Base-by-base conservation (phyloP, 2,797 vertebrate species). In the Spinibarbus caldwelli region DNA sequence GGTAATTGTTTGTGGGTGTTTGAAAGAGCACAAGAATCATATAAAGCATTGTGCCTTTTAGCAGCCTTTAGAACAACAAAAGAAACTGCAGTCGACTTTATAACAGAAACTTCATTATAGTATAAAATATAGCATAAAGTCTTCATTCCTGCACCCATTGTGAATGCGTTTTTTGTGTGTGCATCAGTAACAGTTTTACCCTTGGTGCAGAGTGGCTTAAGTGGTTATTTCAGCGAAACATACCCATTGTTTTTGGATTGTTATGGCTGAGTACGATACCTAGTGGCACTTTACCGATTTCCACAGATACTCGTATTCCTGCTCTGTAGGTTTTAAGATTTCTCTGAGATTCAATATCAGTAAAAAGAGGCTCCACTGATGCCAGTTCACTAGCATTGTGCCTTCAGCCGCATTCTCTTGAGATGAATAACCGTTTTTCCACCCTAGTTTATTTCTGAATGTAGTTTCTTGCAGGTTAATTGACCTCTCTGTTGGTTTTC, bases 1-100 rank as follows among this genome's bases (percentile, higher is more conserved):
- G 8, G 49, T 67, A 81, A 72, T 78, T 66, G 47, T 79, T 41
- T 47, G 80, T 71, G 38, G 62, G 72, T 45, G 66, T 72, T 49
- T 83, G 72, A 57, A 66, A 64, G 23, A 52, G 66, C n/a, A 17
- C 29, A 21, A 62, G 54, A 52, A 45, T 71, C 41, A 26, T 12
- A 83, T 12, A 66, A 54, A 21, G 19, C 26, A 43, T 34, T 77
- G 73, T 52, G 29, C 34, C 36, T 72, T 54, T 85, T 31, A 19
- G 67, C 67, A 52, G 5, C 45, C 26, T 64, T 71, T 71, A 21
- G 29, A 36, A 43, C 17, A 80, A 41, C 21, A 10, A 67, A 21
- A 52, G 14, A n/a, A n/a, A 68, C 29, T 38, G 21, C 8, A 7
- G 8, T 64, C n/a, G 0, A 21, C 14, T 21, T 64, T 29, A 10